phyloP scores from a whole-genome alignment of 2,888 invertebrate species.

The Temnothorax unifasciatus region DNA sequence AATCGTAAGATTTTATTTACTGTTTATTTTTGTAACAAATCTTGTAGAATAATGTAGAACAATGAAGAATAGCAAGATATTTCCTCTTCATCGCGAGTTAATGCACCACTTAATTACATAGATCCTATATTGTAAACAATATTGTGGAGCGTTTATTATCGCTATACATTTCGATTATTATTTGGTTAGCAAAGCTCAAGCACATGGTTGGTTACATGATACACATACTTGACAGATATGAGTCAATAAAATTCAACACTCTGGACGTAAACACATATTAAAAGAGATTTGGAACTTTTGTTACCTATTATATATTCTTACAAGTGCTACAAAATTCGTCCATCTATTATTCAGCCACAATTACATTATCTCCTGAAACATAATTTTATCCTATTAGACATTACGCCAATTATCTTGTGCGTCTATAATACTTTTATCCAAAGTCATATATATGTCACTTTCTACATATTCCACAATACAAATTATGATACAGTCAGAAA shows the following conservation, averaged over 20 bases:
- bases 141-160: constrained; percentile 52
- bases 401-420: constrained; percentile 63
- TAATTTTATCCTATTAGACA: constrained; percentile 79
- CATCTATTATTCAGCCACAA: constrained; percentile 83
- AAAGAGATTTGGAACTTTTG: constrained; percentile 74
- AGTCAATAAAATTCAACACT: constrained; percentile 74
- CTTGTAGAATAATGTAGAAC: constrained; percentile 1
- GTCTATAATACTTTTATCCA: constrained; percentile 45
- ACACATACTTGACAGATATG: constrained; percentile 63
- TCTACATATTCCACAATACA: constrained; percentile 71
- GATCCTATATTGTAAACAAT: background rate
- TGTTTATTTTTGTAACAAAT: constrained; percentile 24
- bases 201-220: constrained; percentile 73
- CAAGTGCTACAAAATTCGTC: constrained; percentile 82
- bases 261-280: constrained; percentile 74
- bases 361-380: constrained; percentile 85
- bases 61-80: constrained; percentile 3
- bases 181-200: constrained; percentile 70
- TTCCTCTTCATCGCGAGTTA: constrained; percentile 13
- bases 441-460: constrained; percentile 58
- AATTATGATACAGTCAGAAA: background rate
- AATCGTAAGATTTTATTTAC: constrained; percentile 23
- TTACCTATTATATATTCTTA: constrained; percentile 83
- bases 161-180: constrained; percentile 36
- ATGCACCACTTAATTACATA: background rate